phyloP scores from a whole-genome alignment of 2,797 vertebrate species.

The Schizothorax lantsangensis region DNA sequence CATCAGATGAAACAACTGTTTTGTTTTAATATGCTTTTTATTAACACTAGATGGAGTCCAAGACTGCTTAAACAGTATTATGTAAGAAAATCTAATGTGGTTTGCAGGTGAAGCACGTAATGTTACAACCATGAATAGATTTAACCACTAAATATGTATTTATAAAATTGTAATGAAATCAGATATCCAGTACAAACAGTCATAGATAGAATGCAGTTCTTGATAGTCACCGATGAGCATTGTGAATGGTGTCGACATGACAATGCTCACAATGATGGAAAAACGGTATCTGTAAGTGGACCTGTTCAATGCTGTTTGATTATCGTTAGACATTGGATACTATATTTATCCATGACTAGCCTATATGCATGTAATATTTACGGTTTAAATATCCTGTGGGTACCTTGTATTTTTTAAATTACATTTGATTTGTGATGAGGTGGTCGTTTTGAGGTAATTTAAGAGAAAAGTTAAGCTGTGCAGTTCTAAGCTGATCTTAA shows the following conservation, averaged over 20 bases:
- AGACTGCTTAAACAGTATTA: not conserved
- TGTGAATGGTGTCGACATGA: not conserved
- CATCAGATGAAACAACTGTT: not conserved
- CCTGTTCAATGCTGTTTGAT: not conserved
- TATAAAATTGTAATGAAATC: not conserved
- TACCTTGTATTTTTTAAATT: not conserved
- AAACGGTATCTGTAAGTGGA: not conserved
- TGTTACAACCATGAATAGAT: not conserved
- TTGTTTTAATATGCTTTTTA: not conserved
- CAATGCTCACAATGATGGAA: not conserved
- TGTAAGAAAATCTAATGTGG: not conserved
- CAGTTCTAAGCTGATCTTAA: not conserved
- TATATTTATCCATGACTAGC: not conserved
- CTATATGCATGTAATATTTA: not conserved
- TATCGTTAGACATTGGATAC: not conserved
- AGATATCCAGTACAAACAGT: not conserved
- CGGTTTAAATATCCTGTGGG: not conserved
- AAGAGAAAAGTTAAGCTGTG: not conserved
- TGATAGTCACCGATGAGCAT: not conserved
- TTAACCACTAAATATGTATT: not conserved
- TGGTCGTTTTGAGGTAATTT: not conserved
- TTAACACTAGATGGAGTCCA: not conserved
- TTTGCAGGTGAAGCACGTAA: not conserved
- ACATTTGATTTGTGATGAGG: not conserved
- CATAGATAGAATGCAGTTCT: not conserved